Percentiles rank a stretch among this genome's conserved stretches.
phyloP scores from a whole-genome alignment of 2,888 invertebrate genomes.

The Watsonalla cultraria region DNA sequence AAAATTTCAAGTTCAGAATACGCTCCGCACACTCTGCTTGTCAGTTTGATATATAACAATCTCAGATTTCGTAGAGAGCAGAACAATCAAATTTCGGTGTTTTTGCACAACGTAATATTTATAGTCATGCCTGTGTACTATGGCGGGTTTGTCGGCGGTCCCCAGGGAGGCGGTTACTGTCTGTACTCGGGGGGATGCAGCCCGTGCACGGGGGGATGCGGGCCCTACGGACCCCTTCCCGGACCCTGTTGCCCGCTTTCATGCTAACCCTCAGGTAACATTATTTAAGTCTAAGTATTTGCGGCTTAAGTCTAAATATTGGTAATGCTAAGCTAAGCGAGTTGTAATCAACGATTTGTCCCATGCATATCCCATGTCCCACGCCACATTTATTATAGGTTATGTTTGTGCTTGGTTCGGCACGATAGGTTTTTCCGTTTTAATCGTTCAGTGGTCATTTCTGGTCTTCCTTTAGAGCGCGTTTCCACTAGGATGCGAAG shows the following conservation, averaged over 20 bases:
- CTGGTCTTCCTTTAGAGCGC: too few relatives aligned
- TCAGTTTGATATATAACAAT: neutral
- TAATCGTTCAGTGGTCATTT: too few relatives aligned
- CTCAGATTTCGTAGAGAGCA: neutral
- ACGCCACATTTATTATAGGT: too few relatives aligned
- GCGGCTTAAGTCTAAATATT: neutral
- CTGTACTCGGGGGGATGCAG: conserved; percentile 39
- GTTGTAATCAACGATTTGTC: too few relatives aligned
- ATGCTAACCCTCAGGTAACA: conserved; percentile 26
- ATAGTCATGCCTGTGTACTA: conserved; percentile 55
- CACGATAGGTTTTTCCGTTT: neutral
- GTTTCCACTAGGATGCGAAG: too few relatives aligned
- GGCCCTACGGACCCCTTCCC: conserved; percentile 32
- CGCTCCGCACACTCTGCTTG: neutral
- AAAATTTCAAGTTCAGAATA: neutral
- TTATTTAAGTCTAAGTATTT: neutral
- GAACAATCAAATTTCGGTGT: neutral
- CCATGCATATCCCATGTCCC: too few relatives aligned
- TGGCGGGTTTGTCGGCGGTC: conserved; percentile 59
- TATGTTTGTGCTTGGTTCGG: too few relatives aligned
- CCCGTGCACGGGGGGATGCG: conserved; percentile 42
- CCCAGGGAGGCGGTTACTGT: conserved; percentile 57
- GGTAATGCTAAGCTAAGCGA: neutral
- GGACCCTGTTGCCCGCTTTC: conserved; percentile 40
- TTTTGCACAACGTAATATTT: neutral